These are phyloP conservation scores for Cariama cristata DNA, from an alignment of 2,113 vertebrate species.

Conservation along the genomic window DNA sequence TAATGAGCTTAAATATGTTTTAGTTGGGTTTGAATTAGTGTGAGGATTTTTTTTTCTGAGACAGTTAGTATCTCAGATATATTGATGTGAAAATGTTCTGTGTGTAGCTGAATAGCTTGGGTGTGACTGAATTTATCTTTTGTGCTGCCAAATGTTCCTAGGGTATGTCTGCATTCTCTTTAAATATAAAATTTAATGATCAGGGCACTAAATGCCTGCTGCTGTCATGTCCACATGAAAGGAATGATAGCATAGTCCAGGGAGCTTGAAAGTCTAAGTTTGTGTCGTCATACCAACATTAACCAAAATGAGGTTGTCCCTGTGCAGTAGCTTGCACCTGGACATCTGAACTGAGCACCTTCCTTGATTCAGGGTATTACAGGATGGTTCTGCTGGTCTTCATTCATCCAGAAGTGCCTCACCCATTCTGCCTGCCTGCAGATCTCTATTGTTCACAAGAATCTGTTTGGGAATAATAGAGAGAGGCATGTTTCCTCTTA, in stretches of 20 bases:
- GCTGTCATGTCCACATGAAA: neutral
- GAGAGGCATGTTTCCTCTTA: neutral
- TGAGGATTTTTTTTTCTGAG: neutral
- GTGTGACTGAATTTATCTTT: neutral
- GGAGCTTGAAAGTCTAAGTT: neutral
- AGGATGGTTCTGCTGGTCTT: neutral
- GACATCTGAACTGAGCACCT: neutral
- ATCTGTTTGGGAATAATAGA: neutral
- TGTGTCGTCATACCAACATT: neutral
- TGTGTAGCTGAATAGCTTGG: neutral
- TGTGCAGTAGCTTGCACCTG: neutral
- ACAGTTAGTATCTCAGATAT: neutral
- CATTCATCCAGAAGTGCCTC: neutral
- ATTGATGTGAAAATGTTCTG: neutral
- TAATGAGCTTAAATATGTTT: slow-evolving; percentile 28
- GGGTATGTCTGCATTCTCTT: neutral
- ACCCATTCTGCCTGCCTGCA: neutral
- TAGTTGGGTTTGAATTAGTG: neutral
- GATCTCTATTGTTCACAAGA: neutral
- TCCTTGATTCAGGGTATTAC: neutral
- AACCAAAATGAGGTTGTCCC: neutral
- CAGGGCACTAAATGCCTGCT: neutral
- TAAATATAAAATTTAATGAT: neutral
- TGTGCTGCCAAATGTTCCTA: neutral
- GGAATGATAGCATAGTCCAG: neutral